Base-by-base conservation (phyloP, 2,113 vertebrate species). In the Rynchops niger region DNA sequence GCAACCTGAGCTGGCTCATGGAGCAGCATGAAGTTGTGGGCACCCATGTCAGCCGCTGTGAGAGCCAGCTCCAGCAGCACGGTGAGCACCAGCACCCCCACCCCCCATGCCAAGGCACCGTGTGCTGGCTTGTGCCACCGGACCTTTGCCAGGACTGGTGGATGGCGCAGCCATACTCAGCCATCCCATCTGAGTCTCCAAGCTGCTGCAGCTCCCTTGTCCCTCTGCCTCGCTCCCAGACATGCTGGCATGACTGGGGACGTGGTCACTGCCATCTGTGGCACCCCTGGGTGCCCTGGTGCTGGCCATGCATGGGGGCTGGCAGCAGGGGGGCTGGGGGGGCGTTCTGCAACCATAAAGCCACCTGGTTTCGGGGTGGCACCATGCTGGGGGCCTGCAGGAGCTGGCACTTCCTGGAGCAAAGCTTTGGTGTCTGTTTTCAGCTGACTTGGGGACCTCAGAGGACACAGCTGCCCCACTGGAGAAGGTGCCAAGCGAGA, bases 401-500 rank as follows among this genome's bases (percentile, higher is more conserved):
- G 27, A 88, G 27, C 42, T 8, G 14, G 58, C 3, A 1, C 22
- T 78, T 43, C 82, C 32, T 15, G 23, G n/a, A 82, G 36, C 38
- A 69, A 91, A 92, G 32, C 56, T 82, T 90, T 86, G 52, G 30
- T 79, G 34, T 71, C 32, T 58, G 32, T 59, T 95, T 97, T 72
- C 93, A 98, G 96, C 58, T 4, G 34, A 77, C 12, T 15, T 6
- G 2, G 47, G 56, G 47, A 59, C 34, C 19, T 18, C 20, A 27
- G 34, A 78, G 25, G 45, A 93, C 0, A 2, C 23, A 55, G 23
- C 76, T 70, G 10, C 34, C 15, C 1, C 0, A 3, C 19, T 93
- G 85, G 74, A 92, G 16, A 20, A 53, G 11, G 29, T 97, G 74
- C 79, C 76, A 30, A 71, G 79, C 3, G 62, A 96, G 63, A 25